Percentiles rank a stretch among this genome's conserved stretches.
Conservation (phyloP, 2,888 invertebrate species). For the Cheilosia impressa region DNA sequence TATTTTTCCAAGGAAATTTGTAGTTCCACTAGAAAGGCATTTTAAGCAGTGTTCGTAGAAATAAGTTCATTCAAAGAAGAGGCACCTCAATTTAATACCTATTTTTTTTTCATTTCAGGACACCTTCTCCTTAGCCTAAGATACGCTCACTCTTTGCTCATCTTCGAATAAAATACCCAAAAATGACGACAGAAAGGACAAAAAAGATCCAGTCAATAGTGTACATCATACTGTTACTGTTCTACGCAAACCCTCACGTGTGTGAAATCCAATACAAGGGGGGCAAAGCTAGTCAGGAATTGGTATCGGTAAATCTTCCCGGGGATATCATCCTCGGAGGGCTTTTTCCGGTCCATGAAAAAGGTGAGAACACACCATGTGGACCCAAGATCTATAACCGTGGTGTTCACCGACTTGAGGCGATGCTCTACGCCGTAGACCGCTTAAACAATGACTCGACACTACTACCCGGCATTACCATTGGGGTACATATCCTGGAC, state of each 20-base stretch:
- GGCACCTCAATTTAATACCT: background rate
- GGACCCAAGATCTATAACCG: conserved; percentile 87
- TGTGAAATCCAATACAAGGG: conserved; percentile 38
- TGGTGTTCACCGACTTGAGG: conserved; percentile 88
- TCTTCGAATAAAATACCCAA: background rate
- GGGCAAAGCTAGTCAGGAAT: conserved; percentile 50
- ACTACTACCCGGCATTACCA: conserved; percentile 86
- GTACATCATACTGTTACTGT: conserved; percentile 25
- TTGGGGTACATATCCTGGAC: conserved; percentile 87
- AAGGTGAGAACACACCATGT: conserved; percentile 84
- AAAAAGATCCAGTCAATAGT: conserved; percentile 19
- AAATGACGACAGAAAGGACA: conserved; percentile 10
- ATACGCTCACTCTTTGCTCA: conserved; percentile 6
- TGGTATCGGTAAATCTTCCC: conserved; percentile 77
- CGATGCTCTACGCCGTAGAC: conserved; percentile 88
- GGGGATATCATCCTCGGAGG: conserved; percentile 89
- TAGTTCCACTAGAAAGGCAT: too few species aligned
- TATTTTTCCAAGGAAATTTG: too few species aligned
- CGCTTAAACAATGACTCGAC: conserved; percentile 86
- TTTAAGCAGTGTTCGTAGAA: too few species aligned
- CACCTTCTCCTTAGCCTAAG: background rate
- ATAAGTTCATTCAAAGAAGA: too few species aligned
- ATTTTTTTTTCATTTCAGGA: background rate
- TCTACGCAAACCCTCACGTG: conserved; percentile 16
- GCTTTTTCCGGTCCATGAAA: conserved; percentile 88